Conservation (phyloP, 2,797 vertebrate species). For the Argya squamiceps region DNA sequence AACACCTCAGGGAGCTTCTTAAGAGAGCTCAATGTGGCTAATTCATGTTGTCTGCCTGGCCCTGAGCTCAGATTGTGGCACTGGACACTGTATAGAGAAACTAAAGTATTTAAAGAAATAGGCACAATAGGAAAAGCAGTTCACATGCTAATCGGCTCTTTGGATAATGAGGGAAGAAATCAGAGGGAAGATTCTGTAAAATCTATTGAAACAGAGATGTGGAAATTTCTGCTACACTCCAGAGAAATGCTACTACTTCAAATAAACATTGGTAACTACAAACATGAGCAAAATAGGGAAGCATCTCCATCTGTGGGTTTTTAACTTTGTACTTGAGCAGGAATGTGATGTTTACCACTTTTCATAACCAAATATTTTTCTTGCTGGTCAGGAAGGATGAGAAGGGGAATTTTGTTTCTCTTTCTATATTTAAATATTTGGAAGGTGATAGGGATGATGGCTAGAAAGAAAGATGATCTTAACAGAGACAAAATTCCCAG, state of each 20-base stretch:
- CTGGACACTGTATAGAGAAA: not conserved
- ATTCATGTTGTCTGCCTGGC: not conserved
- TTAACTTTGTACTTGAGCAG: not conserved
- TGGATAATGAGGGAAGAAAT: not conserved
- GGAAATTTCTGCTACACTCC: not conserved
- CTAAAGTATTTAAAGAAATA: not conserved
- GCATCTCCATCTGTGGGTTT: not conserved
- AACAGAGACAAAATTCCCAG: slow-evolving; percentile 11
- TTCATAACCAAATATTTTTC: slow-evolving; percentile 2
- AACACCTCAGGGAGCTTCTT: not conserved
- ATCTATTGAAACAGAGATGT: not conserved
- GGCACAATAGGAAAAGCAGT: not conserved
- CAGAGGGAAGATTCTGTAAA: not conserved
- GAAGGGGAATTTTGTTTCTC: not conserved
- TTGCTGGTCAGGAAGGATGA: not conserved
- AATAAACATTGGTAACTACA: not conserved
- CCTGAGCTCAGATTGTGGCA: not conserved
- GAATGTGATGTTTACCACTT: slow-evolving; percentile 40
- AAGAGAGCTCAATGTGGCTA: not conserved
- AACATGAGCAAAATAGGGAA: not conserved
- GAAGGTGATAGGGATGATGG: not conserved
- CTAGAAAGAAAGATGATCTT: not conserved
- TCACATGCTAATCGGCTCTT: not conserved
- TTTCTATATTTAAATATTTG: slow-evolving; percentile 54
- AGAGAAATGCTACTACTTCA: not conserved